Conservation (phyloP, 2,113 vertebrate genomes). For the Ptyas mucosa region DNA sequence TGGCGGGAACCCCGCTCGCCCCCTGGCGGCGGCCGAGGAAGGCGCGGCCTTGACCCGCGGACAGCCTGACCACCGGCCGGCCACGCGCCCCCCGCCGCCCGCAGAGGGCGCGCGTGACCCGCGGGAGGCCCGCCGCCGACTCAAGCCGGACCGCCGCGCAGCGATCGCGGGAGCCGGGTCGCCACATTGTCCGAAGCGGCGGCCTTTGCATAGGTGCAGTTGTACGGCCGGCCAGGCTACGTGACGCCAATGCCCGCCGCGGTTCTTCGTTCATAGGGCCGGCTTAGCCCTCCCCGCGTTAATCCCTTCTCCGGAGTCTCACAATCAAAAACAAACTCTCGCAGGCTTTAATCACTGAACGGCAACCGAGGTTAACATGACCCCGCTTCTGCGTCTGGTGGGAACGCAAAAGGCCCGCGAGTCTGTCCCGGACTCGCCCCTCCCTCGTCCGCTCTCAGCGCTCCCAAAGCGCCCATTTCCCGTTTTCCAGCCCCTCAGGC, state of each 20-base stretch:
- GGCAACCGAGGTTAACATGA: not conserved
- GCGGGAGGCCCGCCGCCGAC: not conserved
- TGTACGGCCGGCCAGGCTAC: not conserved
- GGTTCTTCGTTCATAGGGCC: too few species aligned
- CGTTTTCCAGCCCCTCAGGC: not conserved
- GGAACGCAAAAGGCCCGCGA: not conserved
- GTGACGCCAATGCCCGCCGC: not conserved
- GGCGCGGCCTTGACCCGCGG: not conserved
- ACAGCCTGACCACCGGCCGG: not conserved
- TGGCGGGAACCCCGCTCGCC: too few species aligned
- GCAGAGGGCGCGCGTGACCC: not conserved
- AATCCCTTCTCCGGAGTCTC: not conserved
- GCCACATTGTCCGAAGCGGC: not conserved
- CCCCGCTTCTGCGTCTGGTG: not conserved
- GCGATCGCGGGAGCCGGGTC: too few species aligned
- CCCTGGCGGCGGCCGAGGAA: not conserved
- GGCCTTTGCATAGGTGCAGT: not conserved
- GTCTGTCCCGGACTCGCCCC: not conserved
- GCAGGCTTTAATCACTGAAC: not conserved
- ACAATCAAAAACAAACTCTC: not conserved
- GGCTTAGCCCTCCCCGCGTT: not conserved
- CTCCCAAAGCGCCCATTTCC: not conserved
- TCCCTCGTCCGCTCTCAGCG: not conserved
- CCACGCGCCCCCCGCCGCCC: not conserved
- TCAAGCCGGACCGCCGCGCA: not conserved